phyloP scores from a whole-genome alignment of 2,888 invertebrate species.

The Trichopoda pennipes region DNA sequence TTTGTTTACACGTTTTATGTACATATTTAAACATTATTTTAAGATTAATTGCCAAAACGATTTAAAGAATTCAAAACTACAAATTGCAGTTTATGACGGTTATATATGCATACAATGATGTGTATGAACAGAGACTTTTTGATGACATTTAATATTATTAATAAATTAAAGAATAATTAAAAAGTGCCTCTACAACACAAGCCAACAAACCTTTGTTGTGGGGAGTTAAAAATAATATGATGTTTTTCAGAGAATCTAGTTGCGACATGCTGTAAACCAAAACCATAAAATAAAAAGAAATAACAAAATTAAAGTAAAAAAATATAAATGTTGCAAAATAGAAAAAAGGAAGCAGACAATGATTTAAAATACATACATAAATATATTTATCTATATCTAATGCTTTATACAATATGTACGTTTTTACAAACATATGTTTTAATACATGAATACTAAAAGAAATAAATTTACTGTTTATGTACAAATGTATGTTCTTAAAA shows the following conservation, averaged over 20 bases:
- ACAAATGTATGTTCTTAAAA: too few species aligned
- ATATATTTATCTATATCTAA: not conserved
- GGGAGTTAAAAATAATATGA: constrained; percentile 77
- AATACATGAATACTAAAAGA: too few species aligned
- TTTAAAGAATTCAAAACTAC: not conserved
- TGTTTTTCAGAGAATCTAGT: constrained; percentile 81
- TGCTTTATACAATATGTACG: not conserved
- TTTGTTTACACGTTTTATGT: not conserved
- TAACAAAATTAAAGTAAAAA: constrained; percentile 67
- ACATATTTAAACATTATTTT: not conserved
- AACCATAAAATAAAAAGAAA: constrained; percentile 75
- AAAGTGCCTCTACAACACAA: constrained; percentile 55
- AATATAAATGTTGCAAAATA: constrained; percentile 46
- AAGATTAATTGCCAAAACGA: not conserved
- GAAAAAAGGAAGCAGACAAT: constrained; percentile 41
- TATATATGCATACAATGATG: constrained; percentile 19
- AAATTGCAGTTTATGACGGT: not conserved
- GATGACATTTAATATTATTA: not conserved
- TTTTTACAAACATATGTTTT: not conserved
- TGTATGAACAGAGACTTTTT: not conserved
- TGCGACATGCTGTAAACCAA: constrained; percentile 81
- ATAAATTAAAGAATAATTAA: not conserved
- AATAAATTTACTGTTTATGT: too few species aligned
- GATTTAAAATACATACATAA: not conserved
- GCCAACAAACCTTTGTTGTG: constrained; percentile 79